phyloP scores from a whole-genome alignment of 2,113 vertebrate genomes.

The Etia nguti region DNA sequence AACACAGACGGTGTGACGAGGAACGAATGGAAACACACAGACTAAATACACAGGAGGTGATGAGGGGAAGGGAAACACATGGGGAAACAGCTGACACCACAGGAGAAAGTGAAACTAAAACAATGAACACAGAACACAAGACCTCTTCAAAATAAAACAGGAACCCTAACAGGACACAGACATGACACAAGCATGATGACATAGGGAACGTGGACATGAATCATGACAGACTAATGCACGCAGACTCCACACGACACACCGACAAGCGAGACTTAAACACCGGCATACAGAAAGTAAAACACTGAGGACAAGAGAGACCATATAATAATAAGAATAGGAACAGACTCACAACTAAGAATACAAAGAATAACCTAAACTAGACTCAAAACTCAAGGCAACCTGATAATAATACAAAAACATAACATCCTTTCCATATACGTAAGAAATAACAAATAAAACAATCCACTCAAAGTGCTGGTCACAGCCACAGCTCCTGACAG shows the following conservation, averaged over 20 bases:
- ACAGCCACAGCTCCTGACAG: neutral
- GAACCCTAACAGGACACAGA: rapidly evolving
- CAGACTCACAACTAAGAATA: neutral
- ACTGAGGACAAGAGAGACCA: neutral
- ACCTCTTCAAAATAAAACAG: neutral
- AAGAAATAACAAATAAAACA: neutral
- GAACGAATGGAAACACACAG: neutral
- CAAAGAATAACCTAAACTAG: neutral
- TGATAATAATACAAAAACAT: neutral
- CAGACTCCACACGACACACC: rapidly evolving
- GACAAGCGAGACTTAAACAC: rapidly evolving
- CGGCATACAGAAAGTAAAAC: neutral
- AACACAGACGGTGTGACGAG: neutral
- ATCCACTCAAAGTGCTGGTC: neutral
- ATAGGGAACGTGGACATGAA: neutral
- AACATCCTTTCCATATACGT: neutral
- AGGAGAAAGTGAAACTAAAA: neutral
- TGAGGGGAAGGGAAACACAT: neutral
- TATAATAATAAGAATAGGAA: neutral
- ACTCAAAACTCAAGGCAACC: neutral
- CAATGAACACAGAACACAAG: neutral
- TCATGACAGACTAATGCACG: neutral
- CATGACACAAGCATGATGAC: neutral
- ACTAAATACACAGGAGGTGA: neutral
- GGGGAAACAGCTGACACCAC: neutral